Base-by-base conservation (phyloP, 2,797 vertebrate genomes). In the Menidia menidia region DNA sequence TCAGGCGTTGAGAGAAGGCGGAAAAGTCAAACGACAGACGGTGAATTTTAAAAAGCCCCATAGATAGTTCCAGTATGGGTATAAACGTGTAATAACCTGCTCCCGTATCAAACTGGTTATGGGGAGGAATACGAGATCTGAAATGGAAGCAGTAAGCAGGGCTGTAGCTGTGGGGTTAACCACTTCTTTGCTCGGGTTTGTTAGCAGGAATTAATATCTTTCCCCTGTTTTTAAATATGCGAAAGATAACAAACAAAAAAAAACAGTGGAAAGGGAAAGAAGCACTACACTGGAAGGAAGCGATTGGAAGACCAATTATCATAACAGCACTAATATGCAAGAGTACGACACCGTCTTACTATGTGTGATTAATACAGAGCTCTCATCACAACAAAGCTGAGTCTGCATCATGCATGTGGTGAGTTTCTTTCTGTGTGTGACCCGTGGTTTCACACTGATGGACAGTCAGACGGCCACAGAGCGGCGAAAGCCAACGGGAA, bases 51-150 rank as follows among this genome's bases (percentile, higher is more conserved):
- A 33, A 32, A 75, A 32, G 56, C 69, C 79, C 74, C 56, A 59
- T 54, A 85, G 80, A 85, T 78, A 80, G 78, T 39, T 39, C 10
- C 35, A 25, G 60, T 73, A 42, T 50, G 31, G 60, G 15, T 61
- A 33, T 45, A 30, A 33, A 30, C 15, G 43, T 61, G 44, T 53
- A 6, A 58, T 19, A 66, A 41, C 18, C 13, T 33, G 61, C 18
- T 45, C 35, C n/a, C 7, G 43, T 50, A 57, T 41, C 33, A 43
- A 55, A 47, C 14, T 68, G 5, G 59, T 31, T 11, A 55, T n/a
- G 14, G 30, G n/a, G 8, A 64, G 60, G 3, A 68, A 16, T 42
- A 60, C 18, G 30, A 18, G 0, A 68, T 52, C 19, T 61, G 33
- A 7, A 50, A 25, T 16, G 19, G 4, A 16, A 52, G 10, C 52